Evolutionary conservation across 2,888 invertebrate species (phyloP).

Genomic region (Baronia brevicornis): DNA sequence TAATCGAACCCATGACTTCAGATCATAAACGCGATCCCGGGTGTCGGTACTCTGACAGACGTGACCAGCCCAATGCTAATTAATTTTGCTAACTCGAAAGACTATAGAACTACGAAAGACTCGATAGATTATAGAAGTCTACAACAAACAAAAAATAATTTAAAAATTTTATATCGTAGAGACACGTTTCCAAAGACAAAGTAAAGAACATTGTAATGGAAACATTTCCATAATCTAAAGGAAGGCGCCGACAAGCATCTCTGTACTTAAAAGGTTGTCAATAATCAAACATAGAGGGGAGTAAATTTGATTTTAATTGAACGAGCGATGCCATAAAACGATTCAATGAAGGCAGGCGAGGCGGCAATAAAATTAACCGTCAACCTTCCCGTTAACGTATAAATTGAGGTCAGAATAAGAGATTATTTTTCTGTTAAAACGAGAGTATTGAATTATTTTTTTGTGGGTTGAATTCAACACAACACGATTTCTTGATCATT

Average conservation of each 20-base stretch:
- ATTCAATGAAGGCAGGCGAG: constrained; percentile 48
- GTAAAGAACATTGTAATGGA: constrained; percentile 15
- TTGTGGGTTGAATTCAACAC: no score
- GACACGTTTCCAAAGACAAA: constrained; percentile 9
- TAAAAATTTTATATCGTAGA: no score
- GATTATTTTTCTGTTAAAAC: constrained; percentile 20
- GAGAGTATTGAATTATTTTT: no score
- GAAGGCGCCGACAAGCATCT: constrained; percentile 23
- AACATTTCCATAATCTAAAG: constrained; percentile 18
- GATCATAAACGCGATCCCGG: no score
- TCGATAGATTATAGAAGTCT: no score
- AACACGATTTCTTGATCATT: no score
- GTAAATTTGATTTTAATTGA: constrained; percentile 64
- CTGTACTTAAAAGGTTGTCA: constrained; percentile 30
- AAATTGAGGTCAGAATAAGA: constrained; percentile 21
- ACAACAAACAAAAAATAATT: no score
- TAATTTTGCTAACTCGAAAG: no score
- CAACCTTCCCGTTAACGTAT: constrained; percentile 26
- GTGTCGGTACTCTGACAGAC: no score
- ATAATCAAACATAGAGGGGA: constrained; percentile 36
- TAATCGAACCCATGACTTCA: no score
- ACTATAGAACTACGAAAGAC: no score
- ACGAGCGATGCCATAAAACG: constrained; percentile 45
- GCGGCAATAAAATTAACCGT: constrained; percentile 38
- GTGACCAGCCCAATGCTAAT: no score